Evolutionary conservation across 2,113 vertebrate genomes (phyloP).

Genomic region (Hemiscyllium ocellatum): DNA sequence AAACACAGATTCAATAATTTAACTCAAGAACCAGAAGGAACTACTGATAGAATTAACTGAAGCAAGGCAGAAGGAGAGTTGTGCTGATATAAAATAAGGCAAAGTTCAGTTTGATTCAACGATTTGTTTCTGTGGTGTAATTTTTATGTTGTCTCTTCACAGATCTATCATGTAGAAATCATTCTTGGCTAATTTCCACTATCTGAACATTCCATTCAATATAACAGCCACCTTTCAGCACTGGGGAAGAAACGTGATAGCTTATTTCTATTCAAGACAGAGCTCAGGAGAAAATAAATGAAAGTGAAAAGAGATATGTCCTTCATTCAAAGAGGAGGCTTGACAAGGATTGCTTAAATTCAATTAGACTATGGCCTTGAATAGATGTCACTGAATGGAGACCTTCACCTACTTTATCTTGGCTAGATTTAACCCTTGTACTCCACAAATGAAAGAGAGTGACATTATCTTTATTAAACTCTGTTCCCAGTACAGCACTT

Average conservation of each 20-base stretch:
- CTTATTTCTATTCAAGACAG: not conserved
- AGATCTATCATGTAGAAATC: not conserved
- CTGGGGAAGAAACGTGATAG: not conserved
- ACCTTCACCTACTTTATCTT: slow-evolving; percentile 9
- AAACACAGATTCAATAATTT: not conserved
- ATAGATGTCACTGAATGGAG: slow-evolving; percentile 8
- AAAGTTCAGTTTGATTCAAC: not conserved
- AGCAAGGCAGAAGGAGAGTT: not conserved
- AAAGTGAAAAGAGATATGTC: slow-evolving; percentile 21
- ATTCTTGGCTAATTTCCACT: not conserved
- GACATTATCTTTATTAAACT: not conserved
- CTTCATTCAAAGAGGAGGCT: not conserved
- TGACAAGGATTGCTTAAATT: slow-evolving; percentile 18
- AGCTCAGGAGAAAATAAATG: slow-evolving; percentile 26
- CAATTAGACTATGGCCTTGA: slow-evolving; percentile 22
- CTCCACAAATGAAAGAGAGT: not conserved
- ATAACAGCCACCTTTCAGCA: not conserved
- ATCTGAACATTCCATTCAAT: not conserved
- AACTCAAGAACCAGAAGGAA: not conserved
- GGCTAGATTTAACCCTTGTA: not conserved
- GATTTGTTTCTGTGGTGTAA: not conserved
- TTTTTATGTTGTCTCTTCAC: not conserved
- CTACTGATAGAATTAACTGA: not conserved
- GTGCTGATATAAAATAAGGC: not conserved
- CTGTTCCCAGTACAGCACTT: not conserved